These are phyloP conservation scores for Chrysotoxum bicinctum DNA, from an alignment of 2,888 invertebrate genomes.

Conservation along the genomic window DNA sequence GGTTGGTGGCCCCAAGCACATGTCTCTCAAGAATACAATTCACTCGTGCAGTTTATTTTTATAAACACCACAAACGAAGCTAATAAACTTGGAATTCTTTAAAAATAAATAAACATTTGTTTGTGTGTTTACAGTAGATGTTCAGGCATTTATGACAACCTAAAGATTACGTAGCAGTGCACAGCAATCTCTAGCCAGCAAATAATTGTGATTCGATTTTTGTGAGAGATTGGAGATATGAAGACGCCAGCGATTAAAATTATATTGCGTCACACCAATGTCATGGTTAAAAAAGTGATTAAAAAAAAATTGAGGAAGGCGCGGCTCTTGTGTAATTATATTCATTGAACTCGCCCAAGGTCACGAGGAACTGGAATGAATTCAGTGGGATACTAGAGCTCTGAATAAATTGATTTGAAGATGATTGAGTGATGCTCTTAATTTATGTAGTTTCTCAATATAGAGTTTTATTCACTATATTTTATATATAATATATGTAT, in stretches of 20 bases:
- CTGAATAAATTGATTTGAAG: neutral
- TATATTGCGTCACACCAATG: slow-evolving; percentile 36
- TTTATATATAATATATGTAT: too few relatives aligned
- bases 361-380: neutral
- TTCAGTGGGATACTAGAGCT: neutral
- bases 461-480: too few relatives aligned
- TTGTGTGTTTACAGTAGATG: neutral
- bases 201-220: slow-evolving; percentile 26
- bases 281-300: slow-evolving; percentile 24
- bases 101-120: slow-evolving; percentile 4
- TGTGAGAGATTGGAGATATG: slow-evolving; percentile 23
- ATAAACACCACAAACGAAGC: neutral
- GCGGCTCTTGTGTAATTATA: neutral
- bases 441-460: too few relatives aligned
- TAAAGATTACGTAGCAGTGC: slow-evolving; percentile 7
- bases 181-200: neutral
- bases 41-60: slow-evolving; percentile 23
- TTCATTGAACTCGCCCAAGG: neutral
- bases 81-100: slow-evolving; percentile 3
- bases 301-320: neutral
- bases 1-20: neutral
- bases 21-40: slow-evolving; percentile 1
- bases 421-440: neutral
- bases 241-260: slow-evolving; percentile 29
- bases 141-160: neutral